These are phyloP conservation scores for Mycteria americana DNA, from an alignment of 2,797 vertebrate genomes.

Conservation along the genomic window DNA sequence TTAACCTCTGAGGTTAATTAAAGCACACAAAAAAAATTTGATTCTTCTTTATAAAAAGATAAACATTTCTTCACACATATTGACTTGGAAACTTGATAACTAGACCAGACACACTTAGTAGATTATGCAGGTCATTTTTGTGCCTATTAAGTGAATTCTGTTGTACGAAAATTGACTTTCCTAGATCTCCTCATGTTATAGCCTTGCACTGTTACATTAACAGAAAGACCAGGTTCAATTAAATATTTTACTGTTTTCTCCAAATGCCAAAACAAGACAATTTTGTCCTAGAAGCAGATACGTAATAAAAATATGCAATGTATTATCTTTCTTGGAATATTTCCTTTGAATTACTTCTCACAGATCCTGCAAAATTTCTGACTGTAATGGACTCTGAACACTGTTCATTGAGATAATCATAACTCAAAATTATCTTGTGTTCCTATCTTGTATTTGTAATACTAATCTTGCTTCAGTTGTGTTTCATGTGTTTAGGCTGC, in stretches of 20 bases:
- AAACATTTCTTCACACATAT: neutral
- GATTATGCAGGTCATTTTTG: neutral
- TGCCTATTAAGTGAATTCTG: neutral
- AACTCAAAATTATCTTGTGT: neutral
- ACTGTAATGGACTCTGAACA: neutral
- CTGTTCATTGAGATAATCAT: neutral
- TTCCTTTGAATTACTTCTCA: neutral
- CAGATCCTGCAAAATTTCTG: neutral
- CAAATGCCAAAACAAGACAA: neutral
- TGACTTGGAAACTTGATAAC: conserved; percentile 9
- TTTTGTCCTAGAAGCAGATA: neutral
- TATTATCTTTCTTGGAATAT: neutral
- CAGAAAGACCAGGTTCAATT: neutral
- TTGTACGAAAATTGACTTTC: neutral
- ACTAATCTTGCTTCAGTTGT: neutral
- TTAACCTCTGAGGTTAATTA: neutral
- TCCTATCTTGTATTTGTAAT: neutral
- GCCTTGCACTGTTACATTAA: neutral
- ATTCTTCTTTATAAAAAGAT: neutral
- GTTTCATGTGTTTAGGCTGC: neutral
- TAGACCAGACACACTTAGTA: neutral
- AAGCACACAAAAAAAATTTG: neutral
- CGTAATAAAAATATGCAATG: neutral
- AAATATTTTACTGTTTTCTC: neutral
- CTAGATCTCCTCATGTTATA: neutral